phyloP scores from a whole-genome alignment of 2,113 vertebrate species.

The Cyrtonyx montezumae region DNA sequence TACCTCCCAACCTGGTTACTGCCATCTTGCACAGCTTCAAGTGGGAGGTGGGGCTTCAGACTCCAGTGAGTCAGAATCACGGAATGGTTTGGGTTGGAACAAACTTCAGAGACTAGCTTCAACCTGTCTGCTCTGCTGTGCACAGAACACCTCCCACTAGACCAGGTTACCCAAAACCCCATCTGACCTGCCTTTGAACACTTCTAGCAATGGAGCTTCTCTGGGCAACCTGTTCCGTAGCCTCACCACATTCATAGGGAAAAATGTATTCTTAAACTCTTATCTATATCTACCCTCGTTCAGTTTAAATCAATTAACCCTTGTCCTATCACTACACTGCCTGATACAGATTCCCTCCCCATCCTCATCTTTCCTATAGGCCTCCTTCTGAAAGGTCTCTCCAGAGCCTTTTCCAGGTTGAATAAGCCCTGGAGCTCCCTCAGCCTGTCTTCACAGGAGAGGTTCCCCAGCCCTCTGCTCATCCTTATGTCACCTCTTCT shows the following conservation, averaged over 20 bases:
- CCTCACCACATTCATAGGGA: background rate
- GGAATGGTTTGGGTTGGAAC: background rate
- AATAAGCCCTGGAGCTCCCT: background rate
- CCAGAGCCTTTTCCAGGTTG: background rate
- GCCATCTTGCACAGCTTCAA: background rate
- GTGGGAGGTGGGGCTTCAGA: background rate
- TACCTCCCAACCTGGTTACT: background rate
- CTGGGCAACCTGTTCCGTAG: background rate
- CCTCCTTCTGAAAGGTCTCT: background rate
- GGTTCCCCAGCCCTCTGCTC: background rate
- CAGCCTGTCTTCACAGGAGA: background rate
- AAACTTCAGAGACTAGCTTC: background rate
- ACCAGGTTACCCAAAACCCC: background rate
- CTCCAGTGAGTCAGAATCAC: background rate
- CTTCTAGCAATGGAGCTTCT: background rate
- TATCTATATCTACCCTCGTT: background rate
- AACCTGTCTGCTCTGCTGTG: background rate
- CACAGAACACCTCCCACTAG: background rate
- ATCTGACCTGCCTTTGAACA: background rate
- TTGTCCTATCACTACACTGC: background rate
- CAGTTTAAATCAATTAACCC: background rate
- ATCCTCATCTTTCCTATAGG: background rate
- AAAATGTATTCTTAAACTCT: background rate
- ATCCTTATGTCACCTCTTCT: background rate
- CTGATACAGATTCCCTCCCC: background rate